Conservation (phyloP, 2,888 invertebrate genomes). For the Mimas tiliae region DNA sequence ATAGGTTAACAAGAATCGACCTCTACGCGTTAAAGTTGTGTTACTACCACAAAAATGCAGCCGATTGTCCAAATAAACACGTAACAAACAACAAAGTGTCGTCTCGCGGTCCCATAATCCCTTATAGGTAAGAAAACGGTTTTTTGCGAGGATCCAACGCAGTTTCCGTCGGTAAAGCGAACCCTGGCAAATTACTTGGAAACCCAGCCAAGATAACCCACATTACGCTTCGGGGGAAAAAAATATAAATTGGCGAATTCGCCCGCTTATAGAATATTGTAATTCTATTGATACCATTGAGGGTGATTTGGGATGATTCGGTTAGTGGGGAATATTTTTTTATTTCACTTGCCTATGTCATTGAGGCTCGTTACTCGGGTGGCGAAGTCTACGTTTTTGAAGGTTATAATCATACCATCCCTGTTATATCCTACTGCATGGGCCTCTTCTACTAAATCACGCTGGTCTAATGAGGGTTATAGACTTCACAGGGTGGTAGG, state of each 20-base stretch:
- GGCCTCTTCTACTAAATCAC: too few relatives aligned
- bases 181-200: conserved; percentile 44
- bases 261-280: conserved; percentile 23
- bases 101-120: conserved; percentile 24
- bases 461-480: too few relatives aligned
- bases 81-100: conserved; percentile 14
- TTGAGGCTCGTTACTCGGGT: neutral
- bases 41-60: neutral
- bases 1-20: neutral
- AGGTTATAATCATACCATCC: neutral
- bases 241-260: conserved; percentile 27
- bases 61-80: conserved; percentile 22
- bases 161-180: conserved; percentile 21
- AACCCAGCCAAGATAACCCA: conserved; percentile 44
- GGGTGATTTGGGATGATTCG: conserved; percentile 1
- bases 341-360: neutral
- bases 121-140: conserved; percentile 18
- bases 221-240: conserved; percentile 18
- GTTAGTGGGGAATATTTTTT: conserved; percentile 7
- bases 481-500: too few relatives aligned
- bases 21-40: neutral
- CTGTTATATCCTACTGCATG: too few relatives aligned
- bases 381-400: neutral
- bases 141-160: conserved; percentile 22
- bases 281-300: conserved; percentile 26